Evolutionary conservation across 2,888 invertebrate species (phyloP), one percentile per base, ranked within the genome.

Genomic region (Azorinus chamasolen): DNA sequence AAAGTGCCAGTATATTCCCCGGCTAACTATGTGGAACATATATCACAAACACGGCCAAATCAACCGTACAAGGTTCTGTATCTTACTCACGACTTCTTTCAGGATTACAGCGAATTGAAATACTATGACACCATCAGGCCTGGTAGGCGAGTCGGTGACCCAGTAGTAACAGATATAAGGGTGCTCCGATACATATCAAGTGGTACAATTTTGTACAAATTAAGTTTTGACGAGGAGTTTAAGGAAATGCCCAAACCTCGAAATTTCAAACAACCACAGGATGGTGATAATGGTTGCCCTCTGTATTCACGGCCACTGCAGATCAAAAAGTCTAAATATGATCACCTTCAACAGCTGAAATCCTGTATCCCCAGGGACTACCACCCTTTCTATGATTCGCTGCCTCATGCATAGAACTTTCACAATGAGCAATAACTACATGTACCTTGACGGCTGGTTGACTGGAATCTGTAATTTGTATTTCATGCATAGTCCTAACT

Each of bases 61-160:
- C 46, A 46, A 25, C 51, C 54, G 3, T 74, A 70, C 55, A 25
- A 37, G n/a, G 71, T 71, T 2, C 55, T 59, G 25, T 57, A 70
- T 57, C 20, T 71, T n/a, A 20, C 62, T 43, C 55, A 61, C 32
- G 39, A 18, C 1, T 79, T 74, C 24, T 79, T 79, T 39, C 18
- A 48, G 6, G 41, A 39, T 24, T 74, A 57, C 61, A 64, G 62
- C 22, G 10, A 1, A 12, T 53, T 70, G 58, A n/a, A n/a, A n/a
- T n/a, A n/a, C n/a, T n/a, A n/a, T n/a, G n/a, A n/a, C n/a, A n/a
- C n/a, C n/a, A n/a, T 78, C 22, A 48, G 70, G 27, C 78, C 70
- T n/a, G 73, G 70, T 14, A 46, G 24, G 10, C 25, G 54, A 20
- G 55, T 58, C 3, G 78, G 70, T 2, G 66, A 71, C 45, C 51